Conservation (phyloP, 1,140 invertebrate species). For the Trichonephila inaurata region DNA sequence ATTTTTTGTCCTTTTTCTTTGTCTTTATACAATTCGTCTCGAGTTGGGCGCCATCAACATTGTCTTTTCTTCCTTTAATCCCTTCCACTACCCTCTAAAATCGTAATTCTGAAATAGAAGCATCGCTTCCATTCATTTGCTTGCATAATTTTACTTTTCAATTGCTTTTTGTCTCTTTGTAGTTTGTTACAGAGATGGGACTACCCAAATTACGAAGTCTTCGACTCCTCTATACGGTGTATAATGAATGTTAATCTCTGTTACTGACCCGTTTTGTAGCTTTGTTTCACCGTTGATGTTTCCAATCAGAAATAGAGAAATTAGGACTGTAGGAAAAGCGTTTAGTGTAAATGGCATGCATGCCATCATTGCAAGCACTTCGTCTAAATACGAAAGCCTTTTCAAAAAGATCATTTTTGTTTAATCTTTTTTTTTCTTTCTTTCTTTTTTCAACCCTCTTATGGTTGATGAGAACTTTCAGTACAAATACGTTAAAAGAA, state of each 20-base stretch:
- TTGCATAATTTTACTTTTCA: conserved; percentile 36
- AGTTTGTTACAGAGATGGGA: not conserved
- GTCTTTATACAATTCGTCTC: not conserved
- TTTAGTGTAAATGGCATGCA: not conserved
- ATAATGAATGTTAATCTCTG: conserved; percentile 49
- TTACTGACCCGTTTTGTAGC: conserved; percentile 5
- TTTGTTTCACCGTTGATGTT: conserved; percentile 3
- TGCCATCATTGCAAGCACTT: conserved; percentile 23
- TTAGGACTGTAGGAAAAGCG: conserved; percentile 21
- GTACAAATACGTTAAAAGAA: no score
- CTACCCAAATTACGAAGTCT: conserved; percentile 43
- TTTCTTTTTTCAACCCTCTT: not conserved
- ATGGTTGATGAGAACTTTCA: not conserved
- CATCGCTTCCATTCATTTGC: conserved; percentile 36
- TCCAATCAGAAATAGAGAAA: conserved; percentile 34
- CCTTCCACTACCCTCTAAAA: not conserved
- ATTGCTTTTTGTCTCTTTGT: conserved; percentile 52
- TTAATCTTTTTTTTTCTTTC: not conserved
- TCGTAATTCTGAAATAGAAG: not conserved
- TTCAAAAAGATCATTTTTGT: conserved; percentile 1
- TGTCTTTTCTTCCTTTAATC: conserved; percentile 55
- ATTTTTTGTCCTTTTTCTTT: conserved; percentile 7
- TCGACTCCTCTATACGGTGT: not conserved
- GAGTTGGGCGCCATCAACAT: not conserved
- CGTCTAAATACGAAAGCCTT: not conserved